phyloP scores from a whole-genome alignment of 2,888 invertebrate species.

The Nysson spinosus region DNA sequence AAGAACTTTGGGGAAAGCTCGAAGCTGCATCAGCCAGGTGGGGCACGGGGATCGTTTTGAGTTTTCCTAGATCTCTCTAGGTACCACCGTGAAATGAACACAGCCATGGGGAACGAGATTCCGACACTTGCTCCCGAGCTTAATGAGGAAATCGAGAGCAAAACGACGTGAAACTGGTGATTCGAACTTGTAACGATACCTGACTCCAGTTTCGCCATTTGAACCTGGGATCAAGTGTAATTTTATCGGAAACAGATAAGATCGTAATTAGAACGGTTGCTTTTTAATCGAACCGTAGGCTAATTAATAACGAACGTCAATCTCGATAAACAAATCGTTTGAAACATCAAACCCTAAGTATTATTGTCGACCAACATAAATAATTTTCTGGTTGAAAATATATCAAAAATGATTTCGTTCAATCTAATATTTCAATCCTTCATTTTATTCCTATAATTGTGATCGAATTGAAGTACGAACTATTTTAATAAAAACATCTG shows the following conservation, averaged over 20 bases:
- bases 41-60: constrained; percentile 46
- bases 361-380: no score
- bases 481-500: no score
- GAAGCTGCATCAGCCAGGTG: constrained; percentile 31
- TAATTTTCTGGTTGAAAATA: no score
- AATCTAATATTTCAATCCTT: no score
- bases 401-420: no score
- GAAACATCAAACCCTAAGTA: no score
- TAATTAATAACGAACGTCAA: no score
- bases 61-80: constrained; percentile 51
- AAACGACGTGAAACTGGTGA: constrained; percentile 41
- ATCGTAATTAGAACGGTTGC: no score
- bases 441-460: no score
- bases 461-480: no score
- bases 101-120: constrained; percentile 30
- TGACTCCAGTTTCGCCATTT: not conserved
- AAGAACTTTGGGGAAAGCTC: constrained; percentile 50
- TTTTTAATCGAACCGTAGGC: no score
- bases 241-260: constrained; percentile 16
- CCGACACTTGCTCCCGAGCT: constrained; percentile 26
- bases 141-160: constrained; percentile 47
- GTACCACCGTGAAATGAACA: constrained; percentile 24
- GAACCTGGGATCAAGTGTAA: constrained; percentile 14
- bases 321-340: no score
- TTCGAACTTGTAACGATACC: constrained; percentile 14